These are phyloP conservation scores for Bembecia ichneumoniformis DNA, from an alignment of 2,888 invertebrate genomes.

Conservation along the genomic window DNA sequence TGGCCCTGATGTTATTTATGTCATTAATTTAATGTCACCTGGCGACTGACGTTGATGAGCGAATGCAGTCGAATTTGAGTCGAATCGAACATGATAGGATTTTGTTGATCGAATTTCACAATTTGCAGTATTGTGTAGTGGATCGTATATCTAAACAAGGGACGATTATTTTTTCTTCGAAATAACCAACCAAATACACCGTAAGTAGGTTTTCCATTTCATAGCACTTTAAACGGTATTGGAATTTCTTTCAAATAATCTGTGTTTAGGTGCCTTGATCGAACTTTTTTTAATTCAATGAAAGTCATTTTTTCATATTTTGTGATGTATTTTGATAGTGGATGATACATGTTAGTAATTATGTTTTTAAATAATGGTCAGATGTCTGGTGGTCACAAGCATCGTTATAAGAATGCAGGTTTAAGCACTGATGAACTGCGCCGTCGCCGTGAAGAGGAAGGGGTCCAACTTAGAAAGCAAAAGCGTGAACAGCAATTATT, in stretches of 20 bases:
- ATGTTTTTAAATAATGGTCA: constrained; percentile 26
- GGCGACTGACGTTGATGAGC: neutral
- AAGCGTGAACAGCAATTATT: constrained; percentile 95
- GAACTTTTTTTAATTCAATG: too few species aligned
- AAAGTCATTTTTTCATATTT: too few species aligned
- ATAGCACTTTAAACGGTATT: too few species aligned
- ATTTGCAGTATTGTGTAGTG: neutral
- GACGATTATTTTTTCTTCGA: too few species aligned
- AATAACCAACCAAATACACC: too few species aligned
- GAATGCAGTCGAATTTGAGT: constrained; percentile 4
- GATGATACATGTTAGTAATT: neutral
- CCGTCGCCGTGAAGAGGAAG: constrained; percentile 94
- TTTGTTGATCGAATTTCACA: neutral
- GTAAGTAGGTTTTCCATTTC: too few species aligned
- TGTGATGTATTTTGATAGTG: neutral
- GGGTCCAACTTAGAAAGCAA: constrained; percentile 94
- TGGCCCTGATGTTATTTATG: too few species aligned
- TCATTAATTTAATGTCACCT: too few species aligned
- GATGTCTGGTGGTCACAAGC: constrained; percentile 91
- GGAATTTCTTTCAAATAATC: too few species aligned
- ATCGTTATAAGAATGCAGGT: constrained; percentile 95
- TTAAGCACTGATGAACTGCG: constrained; percentile 93
- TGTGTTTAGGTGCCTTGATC: too few species aligned
- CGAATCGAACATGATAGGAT: constrained; percentile 4
- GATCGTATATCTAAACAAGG: too few species aligned